Evolutionary conservation across 2,888 invertebrate species (phyloP).

Genomic region (Nasonovia ribisnigri): DNA sequence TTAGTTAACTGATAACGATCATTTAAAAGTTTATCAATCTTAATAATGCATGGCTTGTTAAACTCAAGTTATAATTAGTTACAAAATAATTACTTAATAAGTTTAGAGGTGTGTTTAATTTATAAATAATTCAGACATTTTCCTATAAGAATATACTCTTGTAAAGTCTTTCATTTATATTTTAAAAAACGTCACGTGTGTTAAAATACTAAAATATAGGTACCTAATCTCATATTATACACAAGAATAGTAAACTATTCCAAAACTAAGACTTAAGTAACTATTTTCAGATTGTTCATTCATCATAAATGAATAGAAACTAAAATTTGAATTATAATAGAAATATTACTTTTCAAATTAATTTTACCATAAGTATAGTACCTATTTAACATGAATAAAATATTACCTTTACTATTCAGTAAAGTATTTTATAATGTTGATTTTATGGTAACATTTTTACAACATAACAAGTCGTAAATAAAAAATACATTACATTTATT

Average conservation of each 20-base stretch:
- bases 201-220: neutral
- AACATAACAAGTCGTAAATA: neutral
- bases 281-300: neutral
- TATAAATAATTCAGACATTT: neutral
- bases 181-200: neutral
- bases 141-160: neutral
- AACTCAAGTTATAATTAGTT: neutral
- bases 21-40: neutral
- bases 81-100: neutral
- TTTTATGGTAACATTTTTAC: neutral
- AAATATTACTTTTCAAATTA: neutral
- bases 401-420: neutral
- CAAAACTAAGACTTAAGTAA: neutral
- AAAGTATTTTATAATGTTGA: neutral
- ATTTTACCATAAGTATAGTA: neutral
- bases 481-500: neutral
- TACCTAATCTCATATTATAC: neutral
- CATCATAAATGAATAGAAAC: neutral
- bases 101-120: neutral
- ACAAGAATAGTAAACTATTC: neutral
- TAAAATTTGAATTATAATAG: neutral
- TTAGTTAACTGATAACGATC: neutral
- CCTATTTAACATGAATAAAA: neutral
- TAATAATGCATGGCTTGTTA: neutral
- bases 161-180: neutral